These are phyloP conservation scores for Ianthella basta DNA, from an alignment of 37 sponge, comb jelly and placozoan genomes.

Conservation along the genomic window DNA sequence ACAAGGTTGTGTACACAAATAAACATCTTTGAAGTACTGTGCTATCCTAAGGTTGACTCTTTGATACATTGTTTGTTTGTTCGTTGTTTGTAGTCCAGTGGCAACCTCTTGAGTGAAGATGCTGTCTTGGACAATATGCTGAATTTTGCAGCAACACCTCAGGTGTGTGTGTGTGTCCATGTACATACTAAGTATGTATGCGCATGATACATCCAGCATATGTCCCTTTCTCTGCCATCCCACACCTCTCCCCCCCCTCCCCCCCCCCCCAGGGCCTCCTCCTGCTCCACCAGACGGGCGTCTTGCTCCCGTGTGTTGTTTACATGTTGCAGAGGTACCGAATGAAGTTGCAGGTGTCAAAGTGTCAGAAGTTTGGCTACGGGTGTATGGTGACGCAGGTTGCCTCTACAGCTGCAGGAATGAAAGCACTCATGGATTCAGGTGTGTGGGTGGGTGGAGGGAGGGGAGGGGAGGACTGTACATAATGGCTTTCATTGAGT, in stretches of 20 bases:
- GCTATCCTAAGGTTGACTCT: too few species aligned
- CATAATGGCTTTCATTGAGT: too few species aligned
- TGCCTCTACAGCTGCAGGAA: conserved; percentile 82
- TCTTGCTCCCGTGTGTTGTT: conserved; percentile 61
- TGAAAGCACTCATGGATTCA: conserved; percentile 59
- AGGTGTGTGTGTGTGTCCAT: conserved; percentile 40
- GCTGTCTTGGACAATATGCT: conserved; percentile 74
- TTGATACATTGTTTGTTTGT: background rate
- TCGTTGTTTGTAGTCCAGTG: background rate
- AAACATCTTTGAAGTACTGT: too few species aligned
- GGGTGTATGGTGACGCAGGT: conserved; percentile 83
- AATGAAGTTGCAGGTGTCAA: conserved; percentile 81
- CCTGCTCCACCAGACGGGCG: conserved; percentile 70
- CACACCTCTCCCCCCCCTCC: background rate
- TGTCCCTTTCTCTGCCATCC: too few species aligned
- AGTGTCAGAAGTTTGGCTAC: conserved; percentile 90
- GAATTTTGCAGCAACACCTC: conserved; percentile 89
- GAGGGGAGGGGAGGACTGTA: too few species aligned
- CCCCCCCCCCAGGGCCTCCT: conserved; percentile 61
- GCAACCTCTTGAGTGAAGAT: conserved; percentile 37
- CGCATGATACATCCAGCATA: too few species aligned
- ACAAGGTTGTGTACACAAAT: too few species aligned
- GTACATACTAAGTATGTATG: background rate
- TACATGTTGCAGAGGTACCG: conserved; percentile 77
- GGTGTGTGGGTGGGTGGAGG: conserved; percentile 46